These are phyloP conservation scores for Barnardius zonarius DNA, from an alignment of 2,113 vertebrate species.

Conservation along the genomic window DNA sequence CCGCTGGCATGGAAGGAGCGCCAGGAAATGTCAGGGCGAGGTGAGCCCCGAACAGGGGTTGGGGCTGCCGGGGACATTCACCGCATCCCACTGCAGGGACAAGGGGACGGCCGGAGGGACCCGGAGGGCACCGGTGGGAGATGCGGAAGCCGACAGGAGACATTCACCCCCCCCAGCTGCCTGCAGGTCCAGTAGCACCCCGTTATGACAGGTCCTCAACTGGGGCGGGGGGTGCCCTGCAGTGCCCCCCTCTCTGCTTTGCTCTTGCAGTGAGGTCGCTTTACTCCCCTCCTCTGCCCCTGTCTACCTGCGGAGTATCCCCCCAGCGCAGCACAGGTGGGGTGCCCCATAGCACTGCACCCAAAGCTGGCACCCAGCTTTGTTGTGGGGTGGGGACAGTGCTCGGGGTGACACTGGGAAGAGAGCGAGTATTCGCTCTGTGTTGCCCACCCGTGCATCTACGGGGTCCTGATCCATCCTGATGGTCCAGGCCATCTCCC, in stretches of 20 bases:
- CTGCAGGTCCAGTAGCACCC: not conserved
- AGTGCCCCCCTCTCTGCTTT: not conserved
- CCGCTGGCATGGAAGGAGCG: slow-evolving; percentile 40
- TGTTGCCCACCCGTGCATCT: not conserved
- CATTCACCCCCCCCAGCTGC: fast-evolving
- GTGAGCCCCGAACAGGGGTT: slow-evolving; percentile 14
- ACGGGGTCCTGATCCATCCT: not conserved
- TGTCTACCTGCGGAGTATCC: fast-evolving
- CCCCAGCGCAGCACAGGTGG: not conserved
- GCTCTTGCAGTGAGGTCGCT: not conserved
- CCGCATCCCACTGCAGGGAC: not conserved
- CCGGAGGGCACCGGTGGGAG: not conserved
- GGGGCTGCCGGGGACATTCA: not conserved
- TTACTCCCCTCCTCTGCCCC: not conserved
- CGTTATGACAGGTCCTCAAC: not conserved
- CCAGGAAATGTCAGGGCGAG: slow-evolving; percentile 49
- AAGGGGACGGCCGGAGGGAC: not conserved
- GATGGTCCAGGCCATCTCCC: not conserved
- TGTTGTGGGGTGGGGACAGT: fast-evolving
- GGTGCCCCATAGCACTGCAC: not conserved
- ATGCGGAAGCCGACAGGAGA: not conserved
- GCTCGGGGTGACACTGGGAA: fast-evolving
- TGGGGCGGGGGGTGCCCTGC: not conserved
- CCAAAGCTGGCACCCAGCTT: not conserved
- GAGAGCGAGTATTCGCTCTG: fast-evolving